Conservation (phyloP, 2,113 vertebrate species). For the Tricholaema leucomelas region DNA sequence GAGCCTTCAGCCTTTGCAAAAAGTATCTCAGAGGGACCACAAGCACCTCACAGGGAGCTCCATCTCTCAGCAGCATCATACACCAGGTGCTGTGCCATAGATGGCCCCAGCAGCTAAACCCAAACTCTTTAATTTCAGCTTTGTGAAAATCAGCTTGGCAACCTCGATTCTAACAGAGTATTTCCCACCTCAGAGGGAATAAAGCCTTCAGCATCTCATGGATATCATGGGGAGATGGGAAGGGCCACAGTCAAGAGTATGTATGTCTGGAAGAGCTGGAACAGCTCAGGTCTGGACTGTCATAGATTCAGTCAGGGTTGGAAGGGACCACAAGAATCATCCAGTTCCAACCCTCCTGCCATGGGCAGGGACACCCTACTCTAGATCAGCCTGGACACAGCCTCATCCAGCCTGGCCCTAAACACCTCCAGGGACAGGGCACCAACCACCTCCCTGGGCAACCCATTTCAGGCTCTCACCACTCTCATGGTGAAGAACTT, state of each 20-base stretch:
- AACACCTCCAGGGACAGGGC: no score
- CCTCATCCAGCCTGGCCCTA: no score
- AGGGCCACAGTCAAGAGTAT: accelerated
- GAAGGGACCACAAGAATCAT: no score
- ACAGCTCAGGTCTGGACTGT: not conserved
- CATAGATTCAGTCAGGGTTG: no score
- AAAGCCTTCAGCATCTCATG: not conserved
- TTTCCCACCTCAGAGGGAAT: not conserved
- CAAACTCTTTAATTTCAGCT: not conserved
- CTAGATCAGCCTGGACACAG: no score
- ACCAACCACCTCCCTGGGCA: no score
- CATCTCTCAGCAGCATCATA: not conserved
- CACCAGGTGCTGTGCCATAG: not conserved
- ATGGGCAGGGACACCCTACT: no score
- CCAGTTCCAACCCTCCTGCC: no score
- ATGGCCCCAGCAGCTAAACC: not conserved
- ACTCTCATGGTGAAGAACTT: no score
- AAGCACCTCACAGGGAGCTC: not conserved
- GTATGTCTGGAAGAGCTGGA: not conserved
- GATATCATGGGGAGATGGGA: not conserved
- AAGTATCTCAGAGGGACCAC: not conserved
- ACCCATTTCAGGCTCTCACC: no score
- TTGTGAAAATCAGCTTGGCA: not conserved
- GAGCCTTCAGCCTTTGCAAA: not conserved
- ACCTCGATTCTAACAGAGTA: not conserved